Evolutionary conservation across 1,140 invertebrate genomes (phyloP).

Genomic region (Micrasema longulum): DNA sequence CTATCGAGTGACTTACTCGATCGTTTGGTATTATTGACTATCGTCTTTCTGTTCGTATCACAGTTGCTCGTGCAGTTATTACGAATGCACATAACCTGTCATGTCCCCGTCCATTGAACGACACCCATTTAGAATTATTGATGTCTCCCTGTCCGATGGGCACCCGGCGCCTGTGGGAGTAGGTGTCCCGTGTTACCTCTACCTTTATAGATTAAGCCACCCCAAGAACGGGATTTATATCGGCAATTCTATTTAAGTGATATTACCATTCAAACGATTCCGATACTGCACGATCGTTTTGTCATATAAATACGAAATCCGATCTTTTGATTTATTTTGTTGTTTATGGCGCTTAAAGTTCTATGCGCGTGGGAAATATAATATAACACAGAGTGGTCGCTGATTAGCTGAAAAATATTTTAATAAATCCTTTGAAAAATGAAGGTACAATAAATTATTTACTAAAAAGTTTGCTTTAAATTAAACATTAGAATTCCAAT

Average conservation of each 20-base stretch:
- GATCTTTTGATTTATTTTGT: too few relatives aligned
- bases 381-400: too few relatives aligned
- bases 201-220: not conserved
- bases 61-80: not conserved
- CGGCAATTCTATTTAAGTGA: constrained; percentile 11
- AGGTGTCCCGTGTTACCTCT: not conserved
- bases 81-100: constrained; percentile 13
- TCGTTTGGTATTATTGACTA: not conserved
- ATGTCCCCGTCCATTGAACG: constrained; percentile 14
- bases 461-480: not conserved
- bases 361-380: too few relatives aligned
- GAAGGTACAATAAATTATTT: too few relatives aligned
- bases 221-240: constrained; percentile 5
- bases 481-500: too few relatives aligned
- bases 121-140: constrained; percentile 1
- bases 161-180: not conserved
- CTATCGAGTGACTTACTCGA: not conserved
- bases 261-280: constrained; percentile 15
- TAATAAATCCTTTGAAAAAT: too few relatives aligned
- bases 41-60: not conserved
- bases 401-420: too few relatives aligned
- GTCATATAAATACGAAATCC: too few relatives aligned
- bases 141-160: constrained; percentile 10
- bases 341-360: too few relatives aligned
- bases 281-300: constrained; percentile 8